Evolutionary conservation across 2,113 vertebrate genomes (phyloP).

Genomic region (Corydoras maculifer): DNA sequence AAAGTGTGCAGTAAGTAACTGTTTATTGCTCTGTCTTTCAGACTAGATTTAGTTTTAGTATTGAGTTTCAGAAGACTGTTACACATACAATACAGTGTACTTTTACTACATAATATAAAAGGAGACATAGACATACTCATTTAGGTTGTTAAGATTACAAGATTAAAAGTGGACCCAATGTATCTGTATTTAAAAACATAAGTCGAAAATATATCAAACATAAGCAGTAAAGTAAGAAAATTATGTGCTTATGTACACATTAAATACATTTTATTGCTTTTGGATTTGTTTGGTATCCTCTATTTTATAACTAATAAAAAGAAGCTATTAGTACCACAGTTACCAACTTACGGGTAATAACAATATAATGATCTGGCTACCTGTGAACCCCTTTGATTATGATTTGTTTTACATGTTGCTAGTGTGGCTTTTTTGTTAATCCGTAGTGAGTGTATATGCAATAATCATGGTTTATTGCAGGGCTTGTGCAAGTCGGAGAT

Average conservation of each 20-base stretch:
- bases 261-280: too few relatives aligned
- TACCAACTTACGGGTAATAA: too few relatives aligned
- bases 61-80: too few relatives aligned
- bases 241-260: too few relatives aligned
- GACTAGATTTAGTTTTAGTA: neutral
- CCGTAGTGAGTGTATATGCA: neutral
- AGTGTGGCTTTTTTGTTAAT: neutral
- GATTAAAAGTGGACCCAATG: neutral
- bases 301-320: too few relatives aligned
- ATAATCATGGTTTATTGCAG: conserved; percentile 54
- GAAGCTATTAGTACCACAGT: too few relatives aligned
- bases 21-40: neutral
- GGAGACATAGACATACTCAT: neutral
- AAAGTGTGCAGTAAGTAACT: neutral
- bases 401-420: neutral
- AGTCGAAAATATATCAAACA: too few relatives aligned
- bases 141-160: neutral
- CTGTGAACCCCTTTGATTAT: too few relatives aligned
- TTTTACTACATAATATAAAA: neutral
- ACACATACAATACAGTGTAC: neutral
- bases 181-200: neutral
- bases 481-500: conserved; percentile 89
- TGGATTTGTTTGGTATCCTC: too few relatives aligned
- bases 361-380: too few relatives aligned
- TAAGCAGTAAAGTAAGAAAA: too few relatives aligned